Conservation (phyloP, 2,888 invertebrate genomes). For the Polydrusus cervinus region DNA sequence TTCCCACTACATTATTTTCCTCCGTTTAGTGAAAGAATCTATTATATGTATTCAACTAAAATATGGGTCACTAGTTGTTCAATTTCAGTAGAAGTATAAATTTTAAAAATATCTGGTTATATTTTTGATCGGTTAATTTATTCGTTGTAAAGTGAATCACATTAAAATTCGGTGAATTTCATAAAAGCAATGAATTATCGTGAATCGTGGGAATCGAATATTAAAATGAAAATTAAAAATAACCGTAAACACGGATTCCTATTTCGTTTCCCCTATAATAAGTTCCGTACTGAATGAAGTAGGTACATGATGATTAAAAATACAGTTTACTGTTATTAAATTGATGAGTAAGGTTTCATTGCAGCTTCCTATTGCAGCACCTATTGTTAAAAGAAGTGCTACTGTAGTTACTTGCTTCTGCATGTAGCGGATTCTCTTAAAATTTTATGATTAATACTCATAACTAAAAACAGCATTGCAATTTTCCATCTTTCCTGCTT, state of each 20-base stretch:
- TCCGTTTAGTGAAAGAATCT: too few species aligned
- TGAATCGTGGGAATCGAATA: conserved; percentile 45
- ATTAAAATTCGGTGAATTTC: conserved; percentile 35
- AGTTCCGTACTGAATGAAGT: conserved; percentile 34
- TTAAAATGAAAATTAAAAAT: conserved; percentile 44
- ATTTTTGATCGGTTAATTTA: too few species aligned
- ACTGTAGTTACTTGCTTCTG: conserved; percentile 32
- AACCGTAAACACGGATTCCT: conserved; percentile 34
- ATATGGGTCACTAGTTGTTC: too few species aligned
- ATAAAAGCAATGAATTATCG: conserved; percentile 21
- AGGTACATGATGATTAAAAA: conserved; percentile 34
- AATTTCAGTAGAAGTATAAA: too few species aligned
- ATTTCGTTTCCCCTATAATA: conserved; percentile 41
- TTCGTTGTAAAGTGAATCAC: background rate
- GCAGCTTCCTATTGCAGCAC: conserved; percentile 40
- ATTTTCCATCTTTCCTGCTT: conserved; percentile 5
- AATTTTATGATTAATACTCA: conserved; percentile 16
- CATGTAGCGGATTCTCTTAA: conserved; percentile 30
- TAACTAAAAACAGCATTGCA: background rate
- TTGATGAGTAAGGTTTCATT: conserved; percentile 29
- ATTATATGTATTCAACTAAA: too few species aligned
- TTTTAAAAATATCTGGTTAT: background rate
- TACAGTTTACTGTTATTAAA: conserved; percentile 45
- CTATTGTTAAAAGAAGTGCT: conserved; percentile 40
- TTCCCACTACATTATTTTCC: too few species aligned